Evolutionary conservation across 1,140 invertebrate species (phyloP).

Genomic region (Pogonomyrmex californicus): DNA sequence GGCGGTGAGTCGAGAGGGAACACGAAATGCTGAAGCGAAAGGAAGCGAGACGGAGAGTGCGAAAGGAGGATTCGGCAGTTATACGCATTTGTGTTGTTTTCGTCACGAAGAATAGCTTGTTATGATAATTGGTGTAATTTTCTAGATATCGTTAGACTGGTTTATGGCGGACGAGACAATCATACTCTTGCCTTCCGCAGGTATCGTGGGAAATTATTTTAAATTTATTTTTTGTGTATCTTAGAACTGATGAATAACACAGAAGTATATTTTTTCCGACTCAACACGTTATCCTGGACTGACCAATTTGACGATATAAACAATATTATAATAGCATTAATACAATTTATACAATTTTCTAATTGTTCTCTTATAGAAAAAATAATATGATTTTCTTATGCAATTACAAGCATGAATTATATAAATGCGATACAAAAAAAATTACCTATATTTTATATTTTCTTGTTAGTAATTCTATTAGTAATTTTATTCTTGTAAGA

Average conservation of each 20-base stretch:
- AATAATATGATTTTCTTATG: background rate
- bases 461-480: background rate
- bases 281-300: background rate
- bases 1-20: background rate
- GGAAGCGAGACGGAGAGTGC: background rate
- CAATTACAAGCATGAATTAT: background rate
- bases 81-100: background rate
- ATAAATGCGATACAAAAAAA: background rate
- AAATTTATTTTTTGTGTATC: too few relatives aligned
- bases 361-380: background rate
- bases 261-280: background rate
- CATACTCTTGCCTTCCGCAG: background rate
- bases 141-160: background rate
- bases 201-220: background rate
- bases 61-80: background rate
- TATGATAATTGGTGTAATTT: conserved; percentile 62
- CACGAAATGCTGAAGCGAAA: background rate
- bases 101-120: conserved; percentile 19
- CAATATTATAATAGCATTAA: background rate
- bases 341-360: background rate
- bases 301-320: background rate
- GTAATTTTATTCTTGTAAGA: too few relatives aligned
- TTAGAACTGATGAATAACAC: background rate
- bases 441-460: background rate
- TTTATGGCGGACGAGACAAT: conserved; percentile 12